Base-by-base conservation (phyloP, 2,797 vertebrate genomes). In the Phoxinus dragarum region DNA sequence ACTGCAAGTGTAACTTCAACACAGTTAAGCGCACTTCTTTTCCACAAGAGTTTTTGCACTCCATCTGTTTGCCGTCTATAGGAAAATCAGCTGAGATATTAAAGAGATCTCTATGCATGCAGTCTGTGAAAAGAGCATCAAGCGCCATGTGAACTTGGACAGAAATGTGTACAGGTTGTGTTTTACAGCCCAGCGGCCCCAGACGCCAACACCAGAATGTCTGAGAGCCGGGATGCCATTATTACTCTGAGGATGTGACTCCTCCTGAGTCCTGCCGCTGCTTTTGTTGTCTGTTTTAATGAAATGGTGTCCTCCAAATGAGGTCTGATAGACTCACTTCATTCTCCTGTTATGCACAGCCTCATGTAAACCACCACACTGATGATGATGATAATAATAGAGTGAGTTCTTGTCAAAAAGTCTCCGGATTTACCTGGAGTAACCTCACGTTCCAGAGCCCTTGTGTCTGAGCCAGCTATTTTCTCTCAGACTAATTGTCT, bases 131-230 rank as follows among this genome's bases (percentile, higher is more conserved):
- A 16, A 49, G 67, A 31, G 68, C 68, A 23, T 23, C 3, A 19
- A 67, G 27, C 7, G 42, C 42, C 17, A 23, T 40, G n/a, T 42
- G 16, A 42, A 44, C 68, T 44, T 44, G 80, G 34, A 81, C 66
- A 40, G 49, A 72, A 42, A 31, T 81, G 0, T 49, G 81, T 73
- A 81, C 81, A 81, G 67, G 77, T 27, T 61, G 38, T 27, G 3
- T 66, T 69, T 83, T 67, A 83, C 44, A 38, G 76, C 71, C 75
- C 69, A n/a, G 44, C 66, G 72, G 78, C 42, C 82, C 80, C 84
- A 92, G 94, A 94, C 92, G 90, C 93, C 92, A 92, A 74, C 90
- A 91, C 90, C 91, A 92, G 90, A 87, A 91, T 80, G 93, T 93
- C 91, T 92, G 93, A 88, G 90, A 89, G 88, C 80, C 91, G 91